Base-by-base conservation (phyloP, 2,888 invertebrate species). In the Oeneis ivallda region DNA sequence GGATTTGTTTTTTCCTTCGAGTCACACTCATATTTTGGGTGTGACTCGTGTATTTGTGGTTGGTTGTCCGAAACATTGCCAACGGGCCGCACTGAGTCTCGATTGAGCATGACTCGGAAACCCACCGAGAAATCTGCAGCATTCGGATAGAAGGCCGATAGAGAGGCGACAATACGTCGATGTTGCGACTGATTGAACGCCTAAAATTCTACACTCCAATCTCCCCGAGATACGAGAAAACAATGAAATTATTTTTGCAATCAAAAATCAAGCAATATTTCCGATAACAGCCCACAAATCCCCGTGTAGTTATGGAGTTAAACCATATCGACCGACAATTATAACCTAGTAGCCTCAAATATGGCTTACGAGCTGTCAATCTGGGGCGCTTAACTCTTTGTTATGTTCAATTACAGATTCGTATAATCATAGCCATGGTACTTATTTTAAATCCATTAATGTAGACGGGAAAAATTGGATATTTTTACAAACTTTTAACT, bases 341-440 rank as follows among this genome's bases (percentile, higher is more conserved):
- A 15, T 53, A n/a, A 15, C 52, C 34, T 53, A 8, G 34, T 52
- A 32, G 34, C 52, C 52, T 52, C 32, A 52, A 34, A 53, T 34
- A 53, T 53, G n/a, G 52, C n/a, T 34, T 53, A 32, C 32, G 9
- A 52, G 52, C 52, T 52, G 52, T 53, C 52, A 53, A 52, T 52
- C n/a, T 2, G 32, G 34, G 32, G 10, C 34, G 32, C 13, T 32
- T 52, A 52, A 7, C 13, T 11, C 32, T 17, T 10, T 17, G 49
- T 19, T 10, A 49, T 19, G 52, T 52, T 52, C 32, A 52, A 52
- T 34, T 34, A 52, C 34, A n/a, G 32, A 32, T 50, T 50, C 19
- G 26, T 50, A 32, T 50, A 32, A 13, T 13, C 9, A 13, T 32
- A 13, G 34, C 52, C 52, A 13, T 52, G 13, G 11, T 32, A 52